phyloP scores from a whole-genome alignment of 2,888 invertebrate genomes.

The Cephus pygmeus region DNA sequence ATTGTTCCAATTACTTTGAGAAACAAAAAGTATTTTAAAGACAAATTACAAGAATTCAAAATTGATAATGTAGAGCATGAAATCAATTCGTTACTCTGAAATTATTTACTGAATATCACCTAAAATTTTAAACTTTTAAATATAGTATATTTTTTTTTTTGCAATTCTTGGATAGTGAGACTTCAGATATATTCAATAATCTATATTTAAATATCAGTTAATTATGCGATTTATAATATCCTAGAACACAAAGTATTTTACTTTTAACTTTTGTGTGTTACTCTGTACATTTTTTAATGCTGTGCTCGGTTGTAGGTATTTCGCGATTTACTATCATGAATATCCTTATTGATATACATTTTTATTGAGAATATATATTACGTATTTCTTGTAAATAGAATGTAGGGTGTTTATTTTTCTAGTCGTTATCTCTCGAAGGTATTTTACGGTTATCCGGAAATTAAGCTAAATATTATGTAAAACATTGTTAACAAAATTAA shows the following conservation, averaged over 20 bases:
- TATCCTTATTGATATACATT: neutral
- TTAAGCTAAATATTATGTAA: neutral
- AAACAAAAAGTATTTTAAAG: neutral
- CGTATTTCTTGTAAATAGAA: neutral
- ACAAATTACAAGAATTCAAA: neutral
- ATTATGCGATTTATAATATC: neutral
- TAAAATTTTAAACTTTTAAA: too few relatives aligned
- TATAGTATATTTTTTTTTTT: neutral
- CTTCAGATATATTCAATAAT: neutral
- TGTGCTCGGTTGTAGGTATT: neutral
- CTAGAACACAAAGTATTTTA: neutral
- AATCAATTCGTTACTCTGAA: neutral
- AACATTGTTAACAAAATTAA: neutral
- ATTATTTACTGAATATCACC: neutral
- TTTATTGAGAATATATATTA: neutral
- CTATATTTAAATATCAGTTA: neutral
- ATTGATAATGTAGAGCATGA: neutral
- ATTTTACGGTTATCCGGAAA: conserved; percentile 1
- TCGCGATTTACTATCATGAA: neutral
- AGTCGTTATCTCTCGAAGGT: neutral
- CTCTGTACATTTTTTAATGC: neutral
- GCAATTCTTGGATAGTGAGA: neutral
- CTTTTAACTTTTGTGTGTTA: neutral
- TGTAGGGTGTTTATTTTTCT: conserved; percentile 4
- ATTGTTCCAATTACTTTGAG: neutral